Evolutionary conservation across 1,140 invertebrate genomes (phyloP), one percentile per base, ranked within the genome.

Genomic region (Cyclina sinensis): DNA sequence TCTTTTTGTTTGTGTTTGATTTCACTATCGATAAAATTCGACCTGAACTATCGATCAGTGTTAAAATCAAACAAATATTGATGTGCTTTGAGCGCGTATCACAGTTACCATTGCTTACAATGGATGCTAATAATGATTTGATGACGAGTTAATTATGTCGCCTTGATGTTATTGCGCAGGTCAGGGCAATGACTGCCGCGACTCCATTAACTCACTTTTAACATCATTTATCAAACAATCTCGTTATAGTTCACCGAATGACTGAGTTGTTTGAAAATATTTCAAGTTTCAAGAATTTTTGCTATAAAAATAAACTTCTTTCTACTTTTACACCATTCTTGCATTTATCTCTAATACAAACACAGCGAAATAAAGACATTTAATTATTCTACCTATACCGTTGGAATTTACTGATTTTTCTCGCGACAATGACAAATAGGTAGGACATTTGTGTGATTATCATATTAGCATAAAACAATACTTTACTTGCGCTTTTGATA

Each of bases 101-200:
- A 4, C 14, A 14, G 4, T 43, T 4, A n/a, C 14, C 5, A 7
- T 43, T 4, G 5, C 3, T 43, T n/a, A 74, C 70, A 74, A 74
- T 74, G 48, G 39, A 39, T 27, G 37, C 37, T 43, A 74, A 43
- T 74, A 43, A 27, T 74, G 39, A 74, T 74, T 21, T 74, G 39
- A 74, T 74, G 37, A 48, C 39, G 37, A 43, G 39, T 43, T 74
- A 48, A 74, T 74, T 46, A 48, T 43, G 37, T 11, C n/a, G 39
- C 39, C 48, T 24, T 74, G 37, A 74, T 43, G 37, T 74, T 21
- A 39, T 18, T 21, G 30, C 59, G 59, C 30, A 30, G n/a, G 35
- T 43, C 51, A 54, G 21, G 51, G 51, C 21, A 18, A 54, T 54
- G 51, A 54, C 51, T 54, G 51, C 51, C 9, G 51, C 51, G 51